Evolutionary conservation across 2,113 vertebrate genomes (phyloP).

Genomic region (Microcebus lehilahytsara): DNA sequence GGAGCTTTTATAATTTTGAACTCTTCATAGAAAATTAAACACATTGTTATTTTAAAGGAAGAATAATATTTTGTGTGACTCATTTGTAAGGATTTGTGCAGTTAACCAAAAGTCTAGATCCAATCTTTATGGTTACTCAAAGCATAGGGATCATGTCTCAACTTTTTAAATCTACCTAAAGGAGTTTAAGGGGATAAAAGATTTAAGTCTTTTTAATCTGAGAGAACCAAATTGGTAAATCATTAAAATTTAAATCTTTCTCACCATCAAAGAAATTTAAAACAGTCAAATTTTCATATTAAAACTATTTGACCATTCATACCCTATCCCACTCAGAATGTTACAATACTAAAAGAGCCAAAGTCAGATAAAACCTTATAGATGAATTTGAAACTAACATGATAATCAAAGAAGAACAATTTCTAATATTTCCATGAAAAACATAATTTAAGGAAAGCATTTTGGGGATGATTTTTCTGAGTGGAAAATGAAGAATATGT

Average conservation of each 20-base stretch:
- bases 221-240: background rate
- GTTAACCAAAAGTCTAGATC: background rate
- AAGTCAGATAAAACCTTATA: background rate
- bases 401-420: background rate
- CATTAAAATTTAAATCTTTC: background rate
- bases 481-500: background rate
- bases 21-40: background rate
- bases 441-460: background rate
- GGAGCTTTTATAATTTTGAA: background rate
- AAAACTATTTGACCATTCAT: background rate
- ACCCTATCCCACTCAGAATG: background rate
- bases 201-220: background rate
- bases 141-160: background rate
- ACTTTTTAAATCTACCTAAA: background rate
- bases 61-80: background rate
- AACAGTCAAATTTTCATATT: background rate
- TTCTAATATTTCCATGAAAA: background rate
- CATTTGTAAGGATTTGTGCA: background rate
- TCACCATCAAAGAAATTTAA: background rate
- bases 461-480: background rate
- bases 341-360: background rate
- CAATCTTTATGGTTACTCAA: background rate
- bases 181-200: background rate
- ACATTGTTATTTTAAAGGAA: background rate
- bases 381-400: background rate